Evolutionary conservation across 2,888 invertebrate species (phyloP).

Genomic region (Nymphalis c-album): DNA sequence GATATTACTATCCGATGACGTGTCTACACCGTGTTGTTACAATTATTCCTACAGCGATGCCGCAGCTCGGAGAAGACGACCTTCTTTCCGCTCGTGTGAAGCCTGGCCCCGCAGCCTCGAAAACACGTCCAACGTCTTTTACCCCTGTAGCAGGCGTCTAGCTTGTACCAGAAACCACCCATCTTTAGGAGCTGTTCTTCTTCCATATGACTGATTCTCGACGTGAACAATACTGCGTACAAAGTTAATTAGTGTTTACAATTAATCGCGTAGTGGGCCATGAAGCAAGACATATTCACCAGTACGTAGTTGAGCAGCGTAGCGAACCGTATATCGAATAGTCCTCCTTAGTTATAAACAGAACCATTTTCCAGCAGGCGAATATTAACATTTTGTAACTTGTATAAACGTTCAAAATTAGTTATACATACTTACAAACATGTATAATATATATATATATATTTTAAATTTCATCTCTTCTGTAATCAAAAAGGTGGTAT

Average conservation of each 20-base stretch:
- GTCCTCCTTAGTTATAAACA: too few relatives aligned
- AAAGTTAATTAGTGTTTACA: conserved; percentile 21
- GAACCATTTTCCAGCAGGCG: too few relatives aligned
- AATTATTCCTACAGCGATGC: conserved; percentile 56
- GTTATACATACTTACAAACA: too few relatives aligned
- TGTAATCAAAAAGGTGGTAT: conserved; percentile 7
- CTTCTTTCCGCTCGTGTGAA: conserved; percentile 68
- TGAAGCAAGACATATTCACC: conserved; percentile 20
- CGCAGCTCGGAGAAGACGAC: conserved; percentile 68
- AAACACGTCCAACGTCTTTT: conserved; percentile 75
- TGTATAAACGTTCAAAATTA: too few relatives aligned
- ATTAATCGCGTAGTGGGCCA: not conserved
- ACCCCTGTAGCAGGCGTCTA: conserved; percentile 61
- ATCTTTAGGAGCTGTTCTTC: conserved; percentile 58
- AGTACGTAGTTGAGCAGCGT: too few relatives aligned
- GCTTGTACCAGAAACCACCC: conserved; percentile 66
- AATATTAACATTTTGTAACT: too few relatives aligned
- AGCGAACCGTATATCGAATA: too few relatives aligned
- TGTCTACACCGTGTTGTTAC: conserved; percentile 55
- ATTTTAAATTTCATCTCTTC: too few relatives aligned
- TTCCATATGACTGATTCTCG: conserved; percentile 29
- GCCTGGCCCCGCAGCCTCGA: conserved; percentile 66
- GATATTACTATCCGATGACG: not conserved
- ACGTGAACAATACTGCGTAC: conserved; percentile 23
- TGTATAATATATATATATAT: too few relatives aligned